Evolutionary conservation across 1,140 invertebrate species (phyloP).

Genomic region (Gonioctena quinquepunctata): DNA sequence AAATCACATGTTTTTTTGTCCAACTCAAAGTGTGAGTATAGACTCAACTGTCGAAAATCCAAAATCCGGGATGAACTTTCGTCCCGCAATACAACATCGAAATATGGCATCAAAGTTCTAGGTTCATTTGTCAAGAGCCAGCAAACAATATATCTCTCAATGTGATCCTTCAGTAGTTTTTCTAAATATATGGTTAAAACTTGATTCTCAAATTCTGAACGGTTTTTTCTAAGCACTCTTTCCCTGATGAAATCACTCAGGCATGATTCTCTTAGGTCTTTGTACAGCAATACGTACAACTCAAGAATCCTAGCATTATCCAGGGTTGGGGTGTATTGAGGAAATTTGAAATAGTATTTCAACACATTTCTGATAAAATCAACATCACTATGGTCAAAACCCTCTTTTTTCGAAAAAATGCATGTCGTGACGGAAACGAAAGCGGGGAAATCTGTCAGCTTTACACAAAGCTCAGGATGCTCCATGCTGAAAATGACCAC

Average conservation of each 20-base stretch:
- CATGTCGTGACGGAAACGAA: not conserved
- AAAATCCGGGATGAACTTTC: not conserved
- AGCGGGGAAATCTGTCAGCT: not conserved
- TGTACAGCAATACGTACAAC: not conserved
- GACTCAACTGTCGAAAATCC: conserved; percentile 7
- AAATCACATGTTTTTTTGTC: conserved; percentile 10
- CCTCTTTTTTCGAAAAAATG: not conserved
- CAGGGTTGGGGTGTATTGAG: not conserved
- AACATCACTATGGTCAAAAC: not conserved
- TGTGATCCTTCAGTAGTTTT: not conserved
- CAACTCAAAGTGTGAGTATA: conserved; percentile 17
- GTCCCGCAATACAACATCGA: conserved; percentile 1
- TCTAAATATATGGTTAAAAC: conserved; percentile 1
- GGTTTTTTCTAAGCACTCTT: not conserved
- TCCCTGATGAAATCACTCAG: too few species aligned
- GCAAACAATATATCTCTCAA: not conserved
- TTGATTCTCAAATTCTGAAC: not conserved
- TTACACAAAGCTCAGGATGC: conserved; percentile 1
- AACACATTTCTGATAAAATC: not conserved
- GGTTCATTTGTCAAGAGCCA: conserved; percentile 23
- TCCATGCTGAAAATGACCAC: not conserved
- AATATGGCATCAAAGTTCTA: not conserved
- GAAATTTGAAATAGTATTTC: conserved; percentile 4
- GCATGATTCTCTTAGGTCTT: not conserved
- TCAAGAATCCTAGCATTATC: not conserved